Evolutionary conservation across 1,140 invertebrate genomes (phyloP).

Genomic region (Drosophila leontia): DNA sequence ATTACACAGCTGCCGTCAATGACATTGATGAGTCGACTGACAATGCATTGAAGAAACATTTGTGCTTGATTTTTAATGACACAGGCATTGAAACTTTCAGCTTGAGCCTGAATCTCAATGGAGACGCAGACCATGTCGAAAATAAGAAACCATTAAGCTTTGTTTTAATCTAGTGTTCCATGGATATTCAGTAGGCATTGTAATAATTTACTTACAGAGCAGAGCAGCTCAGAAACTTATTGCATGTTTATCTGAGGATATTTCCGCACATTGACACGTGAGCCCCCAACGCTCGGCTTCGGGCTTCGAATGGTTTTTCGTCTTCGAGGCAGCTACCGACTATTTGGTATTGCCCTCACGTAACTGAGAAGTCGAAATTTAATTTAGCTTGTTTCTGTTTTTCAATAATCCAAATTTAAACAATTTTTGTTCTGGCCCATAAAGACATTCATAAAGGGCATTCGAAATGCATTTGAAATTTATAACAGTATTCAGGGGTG

Average conservation of each 20-base stretch:
- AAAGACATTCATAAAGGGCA: constrained; percentile 19
- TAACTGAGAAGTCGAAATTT: constrained; percentile 58
- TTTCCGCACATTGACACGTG: constrained; percentile 11
- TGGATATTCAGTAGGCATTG: neutral
- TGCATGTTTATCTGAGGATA: neutral
- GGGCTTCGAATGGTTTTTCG: neutral
- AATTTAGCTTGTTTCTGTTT: constrained; percentile 68
- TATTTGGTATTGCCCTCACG: constrained; percentile 52
- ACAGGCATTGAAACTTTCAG: neutral
- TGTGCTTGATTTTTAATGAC: neutral
- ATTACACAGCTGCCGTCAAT: neutral
- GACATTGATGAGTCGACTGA: neutral
- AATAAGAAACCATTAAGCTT: neutral
- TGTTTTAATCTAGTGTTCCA: neutral
- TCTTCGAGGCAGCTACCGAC: constrained; percentile 2
- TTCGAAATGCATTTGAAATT: constrained; percentile 51
- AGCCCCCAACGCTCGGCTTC: neutral
- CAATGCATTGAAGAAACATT: neutral
- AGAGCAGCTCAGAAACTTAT: neutral
- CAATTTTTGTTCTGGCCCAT: constrained; percentile 53
- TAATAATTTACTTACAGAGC: constrained; percentile 1
- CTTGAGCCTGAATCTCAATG: neutral
- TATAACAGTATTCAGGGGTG: constrained; percentile 6
- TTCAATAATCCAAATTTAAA: constrained; percentile 58
- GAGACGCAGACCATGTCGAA: neutral